Evolutionary conservation across 2,888 invertebrate species (phyloP), one percentile per base, ranked within the genome.

Genomic region (Chaitophorus viminalis): DNA sequence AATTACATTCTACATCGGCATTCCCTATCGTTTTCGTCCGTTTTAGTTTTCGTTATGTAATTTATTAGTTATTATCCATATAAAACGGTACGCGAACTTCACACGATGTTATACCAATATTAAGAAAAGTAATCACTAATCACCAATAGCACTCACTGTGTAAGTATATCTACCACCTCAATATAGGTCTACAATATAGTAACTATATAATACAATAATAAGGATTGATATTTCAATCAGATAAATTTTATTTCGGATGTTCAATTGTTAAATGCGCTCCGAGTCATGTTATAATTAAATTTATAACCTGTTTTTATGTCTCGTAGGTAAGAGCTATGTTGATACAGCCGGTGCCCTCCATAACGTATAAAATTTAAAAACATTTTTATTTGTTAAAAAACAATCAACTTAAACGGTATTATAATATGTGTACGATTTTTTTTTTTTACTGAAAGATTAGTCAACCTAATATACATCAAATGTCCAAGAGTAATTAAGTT

Each of bases 241-340:
- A 60, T 60, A 60, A 21, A 60, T 18, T 21, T 60, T 6, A 60
- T 60, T 60, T 60, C 21, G 25, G 60, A 25, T 60, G 60, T 60
- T 25, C 60, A 60, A 60, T 60, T 60, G 60, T 60, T 60, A 60
- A 60, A 60, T n/a, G n/a, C 9, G 21, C 60, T 60, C 25, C 60
- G 60, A 60, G 72, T 21, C 72, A 21, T 72, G 72, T 72, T 72
- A 72, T 72, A 72, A 72, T 72, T 72, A 72, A 72, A 72, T 72
- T 72, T 31, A 72, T 33, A 72, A 72, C 72, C 33, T 0, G 72
- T 72, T 72, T 33, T 72, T 72, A 31, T 33, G 31, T 33, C 29
- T 70, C 31, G 6, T 18, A 25, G 60, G 60, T 3, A 60, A 60
- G 60, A 60, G 60, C 25, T 60, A 18, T 18, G 4, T 18, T 60